Evolutionary conservation across 2,888 invertebrate species (phyloP).

Genomic region (Caenorhabditis wallacei): DNA sequence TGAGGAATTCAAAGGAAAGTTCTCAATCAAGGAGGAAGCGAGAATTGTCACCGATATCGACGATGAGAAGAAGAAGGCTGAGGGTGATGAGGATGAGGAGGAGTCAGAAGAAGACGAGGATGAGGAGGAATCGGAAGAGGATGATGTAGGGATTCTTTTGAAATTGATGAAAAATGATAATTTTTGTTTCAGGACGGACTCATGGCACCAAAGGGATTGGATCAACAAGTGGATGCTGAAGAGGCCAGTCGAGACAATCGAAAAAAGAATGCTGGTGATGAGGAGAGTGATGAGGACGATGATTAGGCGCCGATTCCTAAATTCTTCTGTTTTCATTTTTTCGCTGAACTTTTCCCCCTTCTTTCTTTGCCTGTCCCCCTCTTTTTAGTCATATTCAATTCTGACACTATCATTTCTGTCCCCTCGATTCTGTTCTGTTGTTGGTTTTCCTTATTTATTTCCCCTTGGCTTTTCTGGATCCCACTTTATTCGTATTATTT

Average conservation of each 20-base stretch:
- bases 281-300: conserved; percentile 47
- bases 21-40: conserved; percentile 95
- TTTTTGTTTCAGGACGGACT: conserved; percentile 74
- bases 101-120: conserved; percentile 80
- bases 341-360: neutral
- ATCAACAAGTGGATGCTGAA: conserved; percentile 80
- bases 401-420: conserved; percentile 20
- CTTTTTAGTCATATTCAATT: conserved; percentile 35
- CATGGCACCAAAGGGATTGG: conserved; percentile 81
- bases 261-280: conserved; percentile 53
- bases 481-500: neutral
- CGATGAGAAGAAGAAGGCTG: conserved; percentile 89
- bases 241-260: conserved; percentile 70
- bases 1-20: conserved; percentile 90
- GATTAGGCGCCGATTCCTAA: conserved; percentile 21
- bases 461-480: neutral
- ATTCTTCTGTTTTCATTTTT: too few relatives aligned
- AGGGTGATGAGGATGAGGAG: conserved; percentile 74
- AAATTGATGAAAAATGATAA: neutral
- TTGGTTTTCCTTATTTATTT: conserved; percentile 21
- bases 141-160: conserved; percentile 36
- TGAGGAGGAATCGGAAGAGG: conserved; percentile 73
- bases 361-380: neutral
- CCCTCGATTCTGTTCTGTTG: conserved; percentile 3
- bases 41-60: conserved; percentile 99